These are phyloP conservation scores for Montifringilla adamsi DNA, from an alignment of 2,113 vertebrate species.

Conservation along the genomic window DNA sequence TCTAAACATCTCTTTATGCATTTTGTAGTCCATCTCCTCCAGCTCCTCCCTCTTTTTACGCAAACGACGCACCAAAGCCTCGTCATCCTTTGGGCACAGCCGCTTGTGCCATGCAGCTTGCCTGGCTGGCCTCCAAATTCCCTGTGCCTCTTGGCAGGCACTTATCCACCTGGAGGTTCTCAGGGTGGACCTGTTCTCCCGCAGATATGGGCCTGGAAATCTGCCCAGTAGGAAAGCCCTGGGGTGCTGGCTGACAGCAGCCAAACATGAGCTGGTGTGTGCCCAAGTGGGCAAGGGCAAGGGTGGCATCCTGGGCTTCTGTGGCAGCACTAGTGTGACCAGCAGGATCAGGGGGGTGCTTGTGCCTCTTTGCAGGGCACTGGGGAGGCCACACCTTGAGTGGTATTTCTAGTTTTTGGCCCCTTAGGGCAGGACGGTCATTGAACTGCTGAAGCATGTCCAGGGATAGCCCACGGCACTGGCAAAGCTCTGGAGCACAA, in stretches of 20 bases:
- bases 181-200: too few relatives aligned
- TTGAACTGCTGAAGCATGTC: fast-evolving
- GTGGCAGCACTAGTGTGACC: not conserved
- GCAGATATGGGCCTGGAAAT: too few relatives aligned
- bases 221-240: not conserved
- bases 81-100: too few relatives aligned
- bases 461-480: fast-evolving
- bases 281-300: not conserved
- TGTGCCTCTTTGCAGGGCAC: not conserved
- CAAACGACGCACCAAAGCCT: too few relatives aligned
- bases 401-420: fast-evolving
- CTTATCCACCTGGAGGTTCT: too few relatives aligned
- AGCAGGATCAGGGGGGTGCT: fast-evolving
- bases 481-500: too few relatives aligned
- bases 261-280: fast-evolving
- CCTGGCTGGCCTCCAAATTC: too few relatives aligned
- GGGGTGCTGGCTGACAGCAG: fast-evolving
- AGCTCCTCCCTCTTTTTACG: too few relatives aligned
- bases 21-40: too few relatives aligned
- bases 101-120: too few relatives aligned
- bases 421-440: fast-evolving
- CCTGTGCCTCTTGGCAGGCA: too few relatives aligned
- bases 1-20: too few relatives aligned
- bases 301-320: fast-evolving
- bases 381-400: fast-evolving